Percentiles rank a stretch among this genome's conserved stretches.
These are phyloP conservation scores for Sialia sialis DNA, from an alignment of 2,113 vertebrate genomes.

Conservation along the genomic window DNA sequence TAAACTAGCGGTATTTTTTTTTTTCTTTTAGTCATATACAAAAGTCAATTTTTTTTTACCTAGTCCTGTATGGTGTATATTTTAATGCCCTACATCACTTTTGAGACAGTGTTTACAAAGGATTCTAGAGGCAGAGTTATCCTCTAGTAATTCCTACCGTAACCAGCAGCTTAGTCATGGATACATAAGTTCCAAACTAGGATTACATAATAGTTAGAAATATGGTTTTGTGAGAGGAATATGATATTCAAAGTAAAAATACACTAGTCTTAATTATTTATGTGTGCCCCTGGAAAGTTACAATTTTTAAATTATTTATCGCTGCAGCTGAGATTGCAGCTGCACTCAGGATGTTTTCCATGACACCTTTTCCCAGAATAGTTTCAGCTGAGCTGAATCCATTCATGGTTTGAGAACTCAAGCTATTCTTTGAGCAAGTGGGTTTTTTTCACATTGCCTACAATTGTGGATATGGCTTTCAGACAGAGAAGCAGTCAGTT, in stretches of 20 bases:
- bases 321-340: not conserved
- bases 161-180: not conserved
- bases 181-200: not conserved
- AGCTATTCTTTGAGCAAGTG: not conserved
- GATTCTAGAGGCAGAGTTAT: not conserved
- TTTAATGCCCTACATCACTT: not conserved
- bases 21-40: not conserved
- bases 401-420: not conserved
- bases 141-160: not conserved
- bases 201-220: not conserved
- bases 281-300: not conserved
- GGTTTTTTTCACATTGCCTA: not conserved
- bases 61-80: not conserved
- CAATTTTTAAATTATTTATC: not conserved
- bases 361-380: not conserved
- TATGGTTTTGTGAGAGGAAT: not conserved
- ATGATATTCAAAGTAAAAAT: not conserved
- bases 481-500: not conserved
- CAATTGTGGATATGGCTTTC: not conserved
- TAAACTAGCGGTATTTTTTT: not conserved
- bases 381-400: not conserved
- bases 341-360: not conserved
- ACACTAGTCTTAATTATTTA: not conserved
- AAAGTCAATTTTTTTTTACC: not conserved
- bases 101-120: not conserved